Base-by-base conservation (phyloP, 2,797 vertebrate genomes). In the Cirrhinus molitorella region DNA sequence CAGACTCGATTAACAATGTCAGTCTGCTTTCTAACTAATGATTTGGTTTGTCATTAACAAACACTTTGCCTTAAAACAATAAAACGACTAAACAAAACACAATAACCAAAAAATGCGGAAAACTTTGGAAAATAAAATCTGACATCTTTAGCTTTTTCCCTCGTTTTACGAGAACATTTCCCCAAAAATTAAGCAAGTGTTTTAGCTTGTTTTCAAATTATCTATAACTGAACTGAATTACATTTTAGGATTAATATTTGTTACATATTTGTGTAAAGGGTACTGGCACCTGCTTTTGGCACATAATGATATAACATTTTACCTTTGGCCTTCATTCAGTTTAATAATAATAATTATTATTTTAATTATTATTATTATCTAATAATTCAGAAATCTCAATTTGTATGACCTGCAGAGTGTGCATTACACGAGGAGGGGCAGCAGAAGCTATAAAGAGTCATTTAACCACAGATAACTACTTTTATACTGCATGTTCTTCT, bases 211-310 rank as follows among this genome's bases (percentile, higher is more conserved):
- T 63, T 63, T 65, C 61, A 31, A 55, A 67, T 28, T 3, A 16
- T 37, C 9, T 12, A 63, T 37, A 66, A 63, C 12, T 65, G 10
- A 70, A 70, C 14, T 31, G 37, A 51, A 76, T 31, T 68, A 47
- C 43, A 83, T 66, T 34, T 21, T 25, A 28, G 55, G 12, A 34
- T 43, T 55, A 34, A 43, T 45, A 70, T 72, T 31, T 59, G n/a
- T n/a, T n/a, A n/a, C 28, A 28, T 40, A 63, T 68, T 34, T 21
- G n/a, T 31, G 71, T 86, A 84, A 77, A 85, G 78, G 49, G 45
- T 61, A 79, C 71, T 82, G 83, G 78, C 76, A 82, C 75, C 63
- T 85, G 73, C 73, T 47, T 85, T 80, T 87, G 86, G 88, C 88
- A 88, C 81, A 66, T 83, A 11, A 81, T 75, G 67, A 85, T 70